A percentile compares a stretch with the other conserved stretches of the same genome.
Conservation (phyloP, 2,797 vertebrate genomes). For the Coendou prehensilis region DNA sequence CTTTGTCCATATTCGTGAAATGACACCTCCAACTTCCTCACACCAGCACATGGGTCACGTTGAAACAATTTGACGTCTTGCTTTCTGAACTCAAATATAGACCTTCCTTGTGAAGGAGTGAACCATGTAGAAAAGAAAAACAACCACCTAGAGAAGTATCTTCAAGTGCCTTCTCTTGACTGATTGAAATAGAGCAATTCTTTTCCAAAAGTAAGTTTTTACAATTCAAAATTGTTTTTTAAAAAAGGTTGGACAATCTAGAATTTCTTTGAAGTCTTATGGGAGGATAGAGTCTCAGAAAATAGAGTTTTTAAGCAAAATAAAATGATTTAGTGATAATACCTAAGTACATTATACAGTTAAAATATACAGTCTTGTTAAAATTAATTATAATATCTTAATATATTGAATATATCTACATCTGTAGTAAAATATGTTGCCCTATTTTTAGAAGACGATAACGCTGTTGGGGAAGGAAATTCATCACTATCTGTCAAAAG, state of each 20-base stretch:
- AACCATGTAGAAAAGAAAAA: neutral
- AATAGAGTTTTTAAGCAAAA: neutral
- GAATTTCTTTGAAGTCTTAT: conserved; percentile 45
- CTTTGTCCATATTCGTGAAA: neutral
- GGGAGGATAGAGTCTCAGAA: neutral
- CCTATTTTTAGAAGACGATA: neutral
- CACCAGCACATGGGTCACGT: neutral
- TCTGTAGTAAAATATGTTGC: neutral
- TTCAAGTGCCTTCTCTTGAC: neutral
- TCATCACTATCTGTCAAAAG: conserved; percentile 17
- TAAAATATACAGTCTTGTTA: neutral
- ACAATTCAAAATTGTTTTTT: neutral
- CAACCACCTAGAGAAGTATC: neutral
- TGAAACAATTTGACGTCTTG: neutral
- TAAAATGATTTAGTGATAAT: neutral
- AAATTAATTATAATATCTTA: conserved; percentile 1
- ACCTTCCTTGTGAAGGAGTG: neutral
- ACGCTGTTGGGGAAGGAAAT: neutral
- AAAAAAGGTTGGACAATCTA: neutral
- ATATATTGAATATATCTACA: neutral
- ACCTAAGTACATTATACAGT: neutral
- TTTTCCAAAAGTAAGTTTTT: neutral
- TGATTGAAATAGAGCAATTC: neutral
- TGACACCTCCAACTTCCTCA: neutral
- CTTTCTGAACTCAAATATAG: conserved; percentile 18